A percentile compares a stretch with the other conserved stretches of the same genome.
phyloP scores from a whole-genome alignment of 2,113 vertebrate genomes.

The Phoxinus phoxinus region DNA sequence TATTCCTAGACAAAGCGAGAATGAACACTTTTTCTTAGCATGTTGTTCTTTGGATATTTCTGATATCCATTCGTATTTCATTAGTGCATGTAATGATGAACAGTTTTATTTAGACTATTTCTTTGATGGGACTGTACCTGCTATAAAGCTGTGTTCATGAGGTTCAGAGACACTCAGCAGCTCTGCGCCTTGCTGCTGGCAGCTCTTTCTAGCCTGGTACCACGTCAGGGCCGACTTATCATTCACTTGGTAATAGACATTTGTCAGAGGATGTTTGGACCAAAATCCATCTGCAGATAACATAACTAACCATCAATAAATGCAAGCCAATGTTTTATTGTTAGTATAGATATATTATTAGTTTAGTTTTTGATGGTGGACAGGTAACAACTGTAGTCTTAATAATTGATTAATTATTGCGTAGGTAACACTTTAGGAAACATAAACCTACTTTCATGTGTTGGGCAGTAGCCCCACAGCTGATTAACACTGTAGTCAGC shows the following conservation, averaged over 20 bases:
- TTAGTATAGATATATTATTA: not conserved
- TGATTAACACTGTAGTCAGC: constrained; percentile 76
- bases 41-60: not conserved
- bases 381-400: not conserved
- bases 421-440: not conserved
- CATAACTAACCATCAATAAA: not conserved
- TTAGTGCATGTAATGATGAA: not conserved
- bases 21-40: not conserved
- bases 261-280: constrained; percentile 80
- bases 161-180: constrained; percentile 85
- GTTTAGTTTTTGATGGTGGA: not conserved
- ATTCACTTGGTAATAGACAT: constrained; percentile 86
- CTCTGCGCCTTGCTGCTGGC: constrained; percentile 84
- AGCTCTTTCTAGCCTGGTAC: constrained; percentile 89
- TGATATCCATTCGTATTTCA: not conserved
- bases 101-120: not conserved
- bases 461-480: constrained; percentile 87
- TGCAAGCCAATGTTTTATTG: not conserved
- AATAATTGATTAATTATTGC: not conserved
- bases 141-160: constrained; percentile 83
- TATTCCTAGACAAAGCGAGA: constrained; percentile 70
- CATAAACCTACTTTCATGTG: constrained; percentile 74
- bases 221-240: constrained; percentile 82
- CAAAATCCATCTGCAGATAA: constrained; percentile 72
- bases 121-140: constrained; percentile 77